Base-by-base conservation (phyloP, 92 coral and sea anemone genomes). In the Galaxea fascicularis region DNA sequence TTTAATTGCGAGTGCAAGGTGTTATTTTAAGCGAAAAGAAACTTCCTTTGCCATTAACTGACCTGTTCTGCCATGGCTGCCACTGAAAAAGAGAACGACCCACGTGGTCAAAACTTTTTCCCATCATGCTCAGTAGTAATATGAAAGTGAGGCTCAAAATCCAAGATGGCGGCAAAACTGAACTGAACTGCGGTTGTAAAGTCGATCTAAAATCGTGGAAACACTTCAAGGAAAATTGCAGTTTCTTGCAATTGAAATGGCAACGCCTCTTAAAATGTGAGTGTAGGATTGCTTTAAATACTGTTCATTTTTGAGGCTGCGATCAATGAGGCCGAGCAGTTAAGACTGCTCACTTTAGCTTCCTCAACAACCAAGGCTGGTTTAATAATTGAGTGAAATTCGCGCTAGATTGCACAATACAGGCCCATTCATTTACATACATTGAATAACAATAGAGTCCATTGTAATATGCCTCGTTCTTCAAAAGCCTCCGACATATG, bases 21-120 rank as follows among this genome's bases (percentile, higher is more conserved):
- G 51, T 46, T 47, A 10, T 13, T 60, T 63, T 7, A n/a, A 13
- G 76, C 59, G 63, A 78, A 74, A 52, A 28, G 29, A 83, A 73
- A 16, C 41, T 21, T 35, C 15, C 14, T 2, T 54, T 22, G 58
- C 22, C 22, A 4, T 0, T 17, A 8, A 54, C 99, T 62, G 54
- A 96, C 99, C 98, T 96, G 99, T 85, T 96, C 99, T 68, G 95
- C 98, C 93, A 96, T 96, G 93, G 93, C 92, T 93, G 97, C 95
- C 90, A 89, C 84, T 92, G 89, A 88, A 96, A n/a, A 95, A 95
- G 93, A 93, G 96, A 80, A 77, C 77, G 78, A 79, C 85, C 92
- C 99, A 94, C 98, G 99, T 96, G 99, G 93, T 92, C 91, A 89
- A 75, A 63, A 73, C 65, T 77, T 77, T 79, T 77, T 88, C 93